Evolutionary conservation across 2,113 vertebrate genomes (phyloP).

Genomic region (Callionymus lyra): DNA sequence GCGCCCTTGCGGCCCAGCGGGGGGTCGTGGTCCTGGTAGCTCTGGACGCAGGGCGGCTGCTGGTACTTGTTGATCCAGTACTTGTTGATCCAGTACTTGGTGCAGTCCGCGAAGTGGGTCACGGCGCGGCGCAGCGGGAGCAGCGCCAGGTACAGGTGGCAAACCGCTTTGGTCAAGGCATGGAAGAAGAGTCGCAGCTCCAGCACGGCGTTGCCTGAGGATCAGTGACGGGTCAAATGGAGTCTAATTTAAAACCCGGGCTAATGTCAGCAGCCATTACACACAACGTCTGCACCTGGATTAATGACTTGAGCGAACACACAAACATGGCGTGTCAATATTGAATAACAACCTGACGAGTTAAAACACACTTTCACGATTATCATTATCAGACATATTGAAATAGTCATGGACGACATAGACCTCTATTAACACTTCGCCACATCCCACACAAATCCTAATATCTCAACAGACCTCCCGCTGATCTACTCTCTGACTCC

Average conservation of each 20-base stretch:
- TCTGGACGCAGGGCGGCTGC: constrained; percentile 11
- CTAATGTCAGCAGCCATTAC: constrained; percentile 49
- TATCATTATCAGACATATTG: no score
- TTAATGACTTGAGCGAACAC: no score
- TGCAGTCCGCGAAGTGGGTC: constrained; percentile 39
- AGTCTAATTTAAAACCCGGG: constrained; percentile 40
- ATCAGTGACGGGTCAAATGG: constrained; percentile 44
- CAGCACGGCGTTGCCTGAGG: constrained; percentile 56
- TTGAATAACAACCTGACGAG: no score
- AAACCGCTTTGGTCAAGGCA: constrained; percentile 51
- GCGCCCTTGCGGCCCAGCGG: constrained; percentile 26
- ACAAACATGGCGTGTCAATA: no score
- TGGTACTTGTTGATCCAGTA: constrained; percentile 39
- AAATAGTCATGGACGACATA: no score
- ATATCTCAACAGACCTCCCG: no score
- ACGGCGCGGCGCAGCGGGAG: constrained; percentile 49
- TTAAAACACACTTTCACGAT: no score
- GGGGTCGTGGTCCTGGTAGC: constrained; percentile 7
- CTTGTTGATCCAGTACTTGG: constrained; percentile 13
- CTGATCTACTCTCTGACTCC: no score
- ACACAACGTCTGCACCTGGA: constrained; percentile 41
- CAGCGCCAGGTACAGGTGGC: constrained; percentile 62
- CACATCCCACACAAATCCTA: no score
- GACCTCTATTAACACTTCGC: no score
- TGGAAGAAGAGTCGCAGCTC: constrained; percentile 63